These are phyloP conservation scores for Pteronotus mesoamericanus DNA, from an alignment of 2,797 vertebrate species.

Conservation along the genomic window DNA sequence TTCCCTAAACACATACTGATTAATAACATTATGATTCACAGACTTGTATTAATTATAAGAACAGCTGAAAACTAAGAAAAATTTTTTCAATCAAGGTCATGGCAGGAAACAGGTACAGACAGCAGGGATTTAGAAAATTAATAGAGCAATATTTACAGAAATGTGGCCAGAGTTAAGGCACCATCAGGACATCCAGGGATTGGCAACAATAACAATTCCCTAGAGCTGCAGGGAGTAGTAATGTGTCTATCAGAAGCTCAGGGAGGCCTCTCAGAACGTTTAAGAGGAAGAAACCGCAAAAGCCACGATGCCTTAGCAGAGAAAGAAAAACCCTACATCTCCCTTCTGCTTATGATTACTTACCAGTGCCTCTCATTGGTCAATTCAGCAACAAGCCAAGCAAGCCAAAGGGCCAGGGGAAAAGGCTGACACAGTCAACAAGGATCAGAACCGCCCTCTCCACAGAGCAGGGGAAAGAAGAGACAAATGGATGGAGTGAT, in stretches of 20 bases:
- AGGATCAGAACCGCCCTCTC: background rate
- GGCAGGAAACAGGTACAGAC: background rate
- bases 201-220: background rate
- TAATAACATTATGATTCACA: background rate
- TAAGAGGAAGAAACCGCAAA: background rate
- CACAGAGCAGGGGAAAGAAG: background rate
- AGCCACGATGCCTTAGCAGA: background rate
- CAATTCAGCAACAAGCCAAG: background rate
- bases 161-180: background rate
- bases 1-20: background rate
- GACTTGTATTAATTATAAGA: background rate
- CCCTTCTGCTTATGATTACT: background rate
- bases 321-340: background rate
- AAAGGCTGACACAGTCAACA: background rate
- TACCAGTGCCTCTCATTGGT: background rate
- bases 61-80: background rate
- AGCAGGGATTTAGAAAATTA: slow-evolving; percentile 4
- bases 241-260: background rate
- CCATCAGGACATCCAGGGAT: background rate
- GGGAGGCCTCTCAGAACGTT: background rate
- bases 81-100: background rate
- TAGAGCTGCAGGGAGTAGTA: no score
- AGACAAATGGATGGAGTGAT: background rate
- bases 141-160: background rate
- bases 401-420: background rate